These are phyloP conservation scores for Drosophila sturtevanti DNA, from an alignment of 1,140 invertebrate species.

Conservation along the genomic window DNA sequence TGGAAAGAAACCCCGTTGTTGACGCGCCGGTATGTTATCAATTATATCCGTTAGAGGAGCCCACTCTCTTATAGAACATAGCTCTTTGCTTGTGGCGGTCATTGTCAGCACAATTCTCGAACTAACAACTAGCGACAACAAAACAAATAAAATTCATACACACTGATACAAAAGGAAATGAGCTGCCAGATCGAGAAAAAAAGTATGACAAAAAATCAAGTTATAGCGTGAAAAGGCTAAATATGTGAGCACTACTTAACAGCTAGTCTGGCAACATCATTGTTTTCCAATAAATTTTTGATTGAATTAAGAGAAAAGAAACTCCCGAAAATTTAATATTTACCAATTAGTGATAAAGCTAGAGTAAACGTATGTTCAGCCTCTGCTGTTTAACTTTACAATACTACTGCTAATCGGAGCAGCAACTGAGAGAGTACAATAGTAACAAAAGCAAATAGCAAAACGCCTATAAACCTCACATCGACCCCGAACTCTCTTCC, in stretches of 20 bases:
- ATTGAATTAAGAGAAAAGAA: slow-evolving; percentile 1
- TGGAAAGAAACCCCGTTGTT: slow-evolving; percentile 90
- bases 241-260: background rate
- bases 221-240: background rate
- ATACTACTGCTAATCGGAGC: background rate
- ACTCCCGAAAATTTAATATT: background rate
- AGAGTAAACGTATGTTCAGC: background rate
- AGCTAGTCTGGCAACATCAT: background rate
- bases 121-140: slow-evolving; percentile 9
- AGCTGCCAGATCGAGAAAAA: background rate
- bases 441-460: slow-evolving; percentile 3
- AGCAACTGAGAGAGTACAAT: background rate
- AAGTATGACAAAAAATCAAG: background rate
- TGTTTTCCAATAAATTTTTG: slow-evolving; percentile 1
- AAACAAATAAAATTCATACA: slow-evolving; percentile 8
- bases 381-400: background rate
- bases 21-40: slow-evolving; percentile 89
- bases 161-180: background rate
- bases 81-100: slow-evolving; percentile 59
- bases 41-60: slow-evolving; percentile 90
- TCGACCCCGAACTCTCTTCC: background rate
- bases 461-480: background rate
- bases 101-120: slow-evolving; percentile 13
- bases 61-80: slow-evolving; percentile 88
- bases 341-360: background rate